Conservation (phyloP, 2,888 invertebrate genomes). For the Orthosia cruda region DNA sequence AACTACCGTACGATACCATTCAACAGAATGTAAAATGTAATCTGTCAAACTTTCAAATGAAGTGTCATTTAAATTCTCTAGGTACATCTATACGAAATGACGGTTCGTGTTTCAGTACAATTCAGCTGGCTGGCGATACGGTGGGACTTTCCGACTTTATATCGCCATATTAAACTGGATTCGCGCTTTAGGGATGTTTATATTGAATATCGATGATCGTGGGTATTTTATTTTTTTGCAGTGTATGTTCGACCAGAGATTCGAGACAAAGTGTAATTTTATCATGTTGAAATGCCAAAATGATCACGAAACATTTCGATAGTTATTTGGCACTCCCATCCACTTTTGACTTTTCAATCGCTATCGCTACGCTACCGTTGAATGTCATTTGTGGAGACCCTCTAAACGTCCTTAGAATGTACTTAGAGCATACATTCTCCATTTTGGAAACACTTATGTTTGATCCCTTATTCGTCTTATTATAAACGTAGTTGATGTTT, state of each 20-base stretch:
- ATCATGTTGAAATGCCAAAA: too few relatives aligned
- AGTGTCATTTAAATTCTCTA: conserved; percentile 59
- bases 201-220: conserved; percentile 37
- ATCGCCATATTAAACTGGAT: conserved; percentile 67
- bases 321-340: too few relatives aligned
- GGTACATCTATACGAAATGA: conserved; percentile 56
- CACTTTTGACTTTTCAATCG: too few relatives aligned
- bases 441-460: too few relatives aligned
- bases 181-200: conserved; percentile 61
- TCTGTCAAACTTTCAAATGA: conserved; percentile 63
- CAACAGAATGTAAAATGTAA: conserved; percentile 36
- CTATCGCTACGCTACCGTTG: too few relatives aligned
- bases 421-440: too few relatives aligned
- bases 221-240: background rate
- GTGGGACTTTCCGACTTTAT: conserved; percentile 69
- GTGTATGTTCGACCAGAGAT: background rate
- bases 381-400: too few relatives aligned
- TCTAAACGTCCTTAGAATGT: too few relatives aligned
- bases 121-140: conserved; percentile 60
- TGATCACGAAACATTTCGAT: too few relatives aligned
- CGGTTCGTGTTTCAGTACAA: conserved; percentile 60
- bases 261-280: too few relatives aligned
- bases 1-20: conserved; percentile 15
- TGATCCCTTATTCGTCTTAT: too few relatives aligned
- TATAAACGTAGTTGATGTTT: too few relatives aligned